Evolutionary conservation across 2,888 invertebrate species (phyloP), one percentile per base, ranked within the genome.

Genomic region (Diplazon laetatorius): DNA sequence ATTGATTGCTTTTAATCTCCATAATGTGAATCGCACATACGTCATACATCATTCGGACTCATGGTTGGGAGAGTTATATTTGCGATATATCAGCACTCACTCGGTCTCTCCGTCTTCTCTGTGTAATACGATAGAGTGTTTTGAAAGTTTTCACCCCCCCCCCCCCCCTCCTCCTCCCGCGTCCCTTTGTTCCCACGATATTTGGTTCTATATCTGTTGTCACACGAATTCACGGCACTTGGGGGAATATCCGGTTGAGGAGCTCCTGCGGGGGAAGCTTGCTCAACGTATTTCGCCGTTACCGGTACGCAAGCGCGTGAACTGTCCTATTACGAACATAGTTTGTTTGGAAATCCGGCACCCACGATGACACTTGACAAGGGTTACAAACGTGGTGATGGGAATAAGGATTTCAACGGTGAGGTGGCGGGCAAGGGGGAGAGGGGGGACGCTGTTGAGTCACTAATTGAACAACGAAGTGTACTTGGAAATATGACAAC

Each of bases 391-490:
- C 37, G 57, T 62, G 42, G 66, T 55, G 68, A 18, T 48, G 48
- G 48, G 30, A 55, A 39, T 35, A 48, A 48, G 57, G 48, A 68
- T 75, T 71, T 52, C 48, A 35, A 52, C 35, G 60, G 12, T 48
- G 55, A n/a, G n/a, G n/a, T n/a, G n/a, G n/a, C n/a, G n/a, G n/a
- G n/a, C n/a, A n/a, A n/a, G n/a, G n/a, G n/a, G n/a, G n/a, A n/a
- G 76, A 44, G 25, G 76, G 76, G 75, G 76, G 72, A 68, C 82
- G 75, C 68, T 71, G 78, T 83, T 83, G 82, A 82, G 82, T 84
- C 84, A 78, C 84, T 87, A 87, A 88, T 88, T 85, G 83, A 86
- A 86, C 85, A 85, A 83, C 83, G 83, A 85, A 85, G 87, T 88
- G 87, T 85, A 86, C 85, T 86, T 82, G 83, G 85, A 86, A 87